These are phyloP conservation scores for Phalera bucephala DNA, from an alignment of 2,888 invertebrate species.

Conservation along the genomic window DNA sequence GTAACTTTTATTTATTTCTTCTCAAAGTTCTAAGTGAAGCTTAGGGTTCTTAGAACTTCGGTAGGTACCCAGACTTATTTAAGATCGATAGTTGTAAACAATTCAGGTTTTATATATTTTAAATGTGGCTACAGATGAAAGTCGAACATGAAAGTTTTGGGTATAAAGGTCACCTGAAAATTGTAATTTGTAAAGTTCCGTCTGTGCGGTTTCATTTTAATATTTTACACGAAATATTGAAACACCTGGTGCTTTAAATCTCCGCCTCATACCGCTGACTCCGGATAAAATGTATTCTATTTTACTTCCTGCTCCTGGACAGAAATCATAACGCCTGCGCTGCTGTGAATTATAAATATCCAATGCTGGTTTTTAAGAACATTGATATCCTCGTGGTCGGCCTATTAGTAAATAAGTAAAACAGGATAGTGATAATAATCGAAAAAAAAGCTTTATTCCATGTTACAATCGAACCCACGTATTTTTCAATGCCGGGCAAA, in stretches of 20 bases:
- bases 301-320: constrained; percentile 21
- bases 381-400: too few species aligned
- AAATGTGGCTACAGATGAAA: constrained; percentile 17
- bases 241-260: constrained; percentile 63
- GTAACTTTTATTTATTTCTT: constrained; percentile 27
- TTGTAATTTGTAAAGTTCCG: constrained; percentile 58
- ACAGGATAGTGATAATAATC: too few species aligned
- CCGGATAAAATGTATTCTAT: constrained; percentile 40
- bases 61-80: constrained; percentile 16
- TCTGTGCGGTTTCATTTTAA: constrained; percentile 52
- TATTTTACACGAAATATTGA: constrained; percentile 64
- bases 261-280: constrained; percentile 46
- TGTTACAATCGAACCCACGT: too few species aligned
- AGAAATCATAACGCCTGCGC: neutral
- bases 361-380: too few species aligned
- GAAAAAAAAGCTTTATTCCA: too few species aligned
- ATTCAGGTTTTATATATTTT: constrained; percentile 30
- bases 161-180: constrained; percentile 49
- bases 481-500: too few species aligned
- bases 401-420: too few species aligned
- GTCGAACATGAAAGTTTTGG: constrained; percentile 36
- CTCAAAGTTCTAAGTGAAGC: constrained; percentile 19
- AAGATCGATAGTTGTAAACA: constrained; percentile 18
- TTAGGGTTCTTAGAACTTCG: constrained; percentile 12
- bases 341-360: neutral